phyloP scores from a whole-genome alignment of 2,797 vertebrate species.

The Myotis findleyi region DNA sequence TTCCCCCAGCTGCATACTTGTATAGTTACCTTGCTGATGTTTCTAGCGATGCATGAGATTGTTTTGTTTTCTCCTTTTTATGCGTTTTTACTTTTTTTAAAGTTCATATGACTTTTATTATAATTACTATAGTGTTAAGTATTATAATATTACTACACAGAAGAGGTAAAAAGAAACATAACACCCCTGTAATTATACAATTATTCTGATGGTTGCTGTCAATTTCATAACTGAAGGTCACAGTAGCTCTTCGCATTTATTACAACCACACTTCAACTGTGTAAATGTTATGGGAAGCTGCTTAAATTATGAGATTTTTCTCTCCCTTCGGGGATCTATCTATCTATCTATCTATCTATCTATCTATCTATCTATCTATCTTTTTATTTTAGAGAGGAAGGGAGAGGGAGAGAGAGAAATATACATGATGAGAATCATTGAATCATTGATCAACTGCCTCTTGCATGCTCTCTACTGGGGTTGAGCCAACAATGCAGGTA shows the following conservation, averaged over 20 bases:
- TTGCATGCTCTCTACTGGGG: no score
- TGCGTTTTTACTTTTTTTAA: background rate
- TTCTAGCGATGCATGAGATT: background rate
- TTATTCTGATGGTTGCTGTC: background rate
- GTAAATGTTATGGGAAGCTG: background rate
- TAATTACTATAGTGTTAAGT: background rate
- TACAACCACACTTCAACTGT: background rate
- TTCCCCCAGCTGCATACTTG: background rate
- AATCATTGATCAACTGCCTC: no score
- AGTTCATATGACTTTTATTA: background rate
- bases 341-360: no score
- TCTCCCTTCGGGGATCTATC: no score
- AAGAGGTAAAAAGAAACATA: background rate
- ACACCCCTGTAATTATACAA: background rate
- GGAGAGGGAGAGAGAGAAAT: no score
- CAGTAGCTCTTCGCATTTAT: background rate
- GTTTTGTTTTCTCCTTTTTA: background rate
- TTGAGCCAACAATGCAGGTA: no score
- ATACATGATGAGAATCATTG: no score
- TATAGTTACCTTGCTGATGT: background rate
- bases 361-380: no score
- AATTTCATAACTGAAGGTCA: background rate
- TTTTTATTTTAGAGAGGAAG: no score
- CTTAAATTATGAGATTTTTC: background rate
- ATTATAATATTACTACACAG: background rate